Percentiles rank a stretch among this genome's conserved stretches.
These are phyloP conservation scores for Paralichthys olivaceus DNA, from an alignment of 2,113 vertebrate species.

Conservation along the genomic window DNA sequence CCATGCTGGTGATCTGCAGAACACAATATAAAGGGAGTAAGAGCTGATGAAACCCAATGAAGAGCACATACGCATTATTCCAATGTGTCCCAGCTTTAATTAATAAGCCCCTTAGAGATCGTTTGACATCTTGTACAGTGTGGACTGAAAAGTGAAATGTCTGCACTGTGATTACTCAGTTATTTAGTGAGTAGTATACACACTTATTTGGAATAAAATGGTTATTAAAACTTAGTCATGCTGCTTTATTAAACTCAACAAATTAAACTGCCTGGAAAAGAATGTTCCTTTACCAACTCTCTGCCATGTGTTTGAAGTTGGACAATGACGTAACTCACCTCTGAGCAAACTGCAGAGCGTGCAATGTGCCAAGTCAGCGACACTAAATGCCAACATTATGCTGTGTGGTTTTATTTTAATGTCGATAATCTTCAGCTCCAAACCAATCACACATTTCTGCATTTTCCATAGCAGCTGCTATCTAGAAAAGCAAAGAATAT, in stretches of 20 bases:
- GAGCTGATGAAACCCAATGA: conserved; percentile 1
- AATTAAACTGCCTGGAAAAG: too few relatives aligned
- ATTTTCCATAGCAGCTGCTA: not conserved
- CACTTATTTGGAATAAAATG: too few relatives aligned
- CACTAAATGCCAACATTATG: not conserved
- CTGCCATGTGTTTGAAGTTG: not conserved
- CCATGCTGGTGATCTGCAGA: not conserved
- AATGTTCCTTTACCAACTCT: not conserved
- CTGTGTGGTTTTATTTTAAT: not conserved
- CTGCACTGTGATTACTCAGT: not conserved
- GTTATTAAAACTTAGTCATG: not conserved
- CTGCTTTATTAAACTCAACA: not conserved
- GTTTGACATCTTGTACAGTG: conserved; percentile 1
- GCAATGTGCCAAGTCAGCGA: not conserved
- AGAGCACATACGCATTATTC: not conserved
- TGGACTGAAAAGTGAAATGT: not conserved
- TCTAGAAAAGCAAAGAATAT: not conserved
- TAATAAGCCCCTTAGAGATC: conserved; percentile 1
- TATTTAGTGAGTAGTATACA: too few relatives aligned
- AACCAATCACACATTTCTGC: not conserved
- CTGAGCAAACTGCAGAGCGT: not conserved
- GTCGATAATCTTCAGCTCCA: too few relatives aligned
- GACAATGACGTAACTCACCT: too few relatives aligned
- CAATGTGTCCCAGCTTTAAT: too few relatives aligned
- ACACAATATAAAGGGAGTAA: not conserved